Evolutionary conservation across 2,797 vertebrate genomes (phyloP), one percentile per base, ranked within the genome.

Genomic region (Gymnoscopelus microlampas): DNA sequence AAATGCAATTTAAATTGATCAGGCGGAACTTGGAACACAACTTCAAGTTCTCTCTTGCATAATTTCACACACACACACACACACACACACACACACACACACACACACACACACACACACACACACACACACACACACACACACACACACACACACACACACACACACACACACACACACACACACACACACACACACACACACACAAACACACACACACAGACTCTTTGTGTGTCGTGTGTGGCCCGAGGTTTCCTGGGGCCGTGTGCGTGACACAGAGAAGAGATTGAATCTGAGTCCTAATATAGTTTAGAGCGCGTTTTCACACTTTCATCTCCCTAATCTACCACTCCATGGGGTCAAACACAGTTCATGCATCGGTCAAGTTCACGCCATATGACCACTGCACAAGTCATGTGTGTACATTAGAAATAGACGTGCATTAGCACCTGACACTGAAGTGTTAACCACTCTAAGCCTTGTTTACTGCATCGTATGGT

Each of bases 201-300:
- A n/a, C 39, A 9, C 32, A 19, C 54, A 39, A 26, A 3, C 49
- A 14, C 29, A 55, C 58, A 55, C 35, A n/a, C 56, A 48, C 60
- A 39, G 24, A 44, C 60, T 58, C 73, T 68, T 83, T 80, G 84
- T 89, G 83, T 89, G 53, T 55, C 68, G 8, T 53, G 48, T 24
- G 12, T 24, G 54, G 50, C 49, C n/a, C n/a, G n/a, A n/a, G n/a
- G 50, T 53, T 64, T 19, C 10, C 26, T 11, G 24, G 13, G 47
- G 35, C 35, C 9, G 12, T 66, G 56, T 79, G 78, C 11, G n/a
- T 80, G 83, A 78, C 62, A 59, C 72, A 68, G 59, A 65, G 49
- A 29, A 66, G 56, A 70, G 74, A 70, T 80, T 83, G 66, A 60
- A 63, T 83, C 74, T 65, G 53, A 51, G 4, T 65, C 63, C 49